A percentile compares a stretch with the other conserved stretches of the same genome.
Evolutionary conservation across 2,888 invertebrate species (phyloP).

Genomic region (Euplexia lucipara): DNA sequence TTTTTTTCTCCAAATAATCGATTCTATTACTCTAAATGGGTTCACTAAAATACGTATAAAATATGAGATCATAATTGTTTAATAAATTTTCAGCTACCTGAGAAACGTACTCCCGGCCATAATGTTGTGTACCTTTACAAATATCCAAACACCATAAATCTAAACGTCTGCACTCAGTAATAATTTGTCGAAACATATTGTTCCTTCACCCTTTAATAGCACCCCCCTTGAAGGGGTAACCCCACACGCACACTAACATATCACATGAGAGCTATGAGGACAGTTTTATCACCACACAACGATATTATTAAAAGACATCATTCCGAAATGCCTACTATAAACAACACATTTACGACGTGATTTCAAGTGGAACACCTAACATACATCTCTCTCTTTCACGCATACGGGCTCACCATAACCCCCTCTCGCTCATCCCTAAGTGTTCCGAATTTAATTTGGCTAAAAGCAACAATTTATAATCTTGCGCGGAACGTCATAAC

Average conservation of each 20-base stretch:
- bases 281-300: conserved; percentile 61
- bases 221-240: conserved; percentile 3
- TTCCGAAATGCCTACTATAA: conserved; percentile 79
- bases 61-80: no score
- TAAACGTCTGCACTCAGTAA: conserved; percentile 16
- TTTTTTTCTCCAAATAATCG: no score
- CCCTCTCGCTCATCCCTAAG: conserved; percentile 59
- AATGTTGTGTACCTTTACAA: neutral
- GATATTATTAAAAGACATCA: conserved; percentile 76
- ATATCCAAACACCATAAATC: conserved; percentile 18
- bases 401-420: conserved; percentile 23
- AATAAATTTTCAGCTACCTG: neutral
- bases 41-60: no score
- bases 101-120: neutral
- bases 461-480: conserved; percentile 78
- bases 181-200: conserved; percentile 51
- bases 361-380: conserved; percentile 56
- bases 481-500: conserved; percentile 63
- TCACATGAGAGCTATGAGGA: conserved; percentile 42
- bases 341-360: conserved; percentile 78
- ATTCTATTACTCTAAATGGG: no score
- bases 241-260: conserved; percentile 33
- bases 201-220: conserved; percentile 27
- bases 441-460: conserved; percentile 74
- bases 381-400: conserved; percentile 52